phyloP scores from a whole-genome alignment of 2,888 invertebrate species.

The Yponomeuta plumbellus region DNA sequence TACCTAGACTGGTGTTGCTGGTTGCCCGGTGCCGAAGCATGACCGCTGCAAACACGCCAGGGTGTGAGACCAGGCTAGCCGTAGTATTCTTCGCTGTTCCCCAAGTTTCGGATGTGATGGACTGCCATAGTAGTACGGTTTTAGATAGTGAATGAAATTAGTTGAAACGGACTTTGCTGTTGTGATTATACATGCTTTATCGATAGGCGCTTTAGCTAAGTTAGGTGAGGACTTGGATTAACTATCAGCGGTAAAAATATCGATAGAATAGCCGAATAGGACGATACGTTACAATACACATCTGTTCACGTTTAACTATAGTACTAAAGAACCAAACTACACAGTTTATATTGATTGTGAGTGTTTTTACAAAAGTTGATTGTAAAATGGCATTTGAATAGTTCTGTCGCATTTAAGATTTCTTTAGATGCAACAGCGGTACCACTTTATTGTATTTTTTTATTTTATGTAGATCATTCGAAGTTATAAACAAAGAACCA shows the following conservation, averaged over 20 bases:
- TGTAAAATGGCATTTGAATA: constrained; percentile 33
- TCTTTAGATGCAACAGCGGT: constrained; percentile 34
- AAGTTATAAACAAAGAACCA: constrained; percentile 25
- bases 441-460: constrained; percentile 22
- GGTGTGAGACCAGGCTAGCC: constrained; percentile 57
- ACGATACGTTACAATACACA: constrained; percentile 31
- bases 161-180: constrained; percentile 58
- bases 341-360: constrained; percentile 44
- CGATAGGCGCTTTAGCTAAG: constrained; percentile 69
- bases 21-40: constrained; percentile 37
- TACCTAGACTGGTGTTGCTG: background rate
- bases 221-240: constrained; percentile 67
- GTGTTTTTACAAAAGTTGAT: constrained; percentile 47
- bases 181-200: constrained; percentile 75
- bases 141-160: constrained; percentile 67
- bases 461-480: constrained; percentile 33
- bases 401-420: constrained; percentile 29
- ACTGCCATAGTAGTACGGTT: constrained; percentile 69
- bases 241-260: constrained; percentile 40
- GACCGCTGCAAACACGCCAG: constrained; percentile 47
- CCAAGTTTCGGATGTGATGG: constrained; percentile 72
- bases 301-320: constrained; percentile 51
- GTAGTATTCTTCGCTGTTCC: constrained; percentile 72
- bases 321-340: constrained; percentile 52
- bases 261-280: constrained; percentile 43